These are phyloP conservation scores for Myotis findleyi DNA, from an alignment of 2,797 vertebrate species.

Conservation along the genomic window DNA sequence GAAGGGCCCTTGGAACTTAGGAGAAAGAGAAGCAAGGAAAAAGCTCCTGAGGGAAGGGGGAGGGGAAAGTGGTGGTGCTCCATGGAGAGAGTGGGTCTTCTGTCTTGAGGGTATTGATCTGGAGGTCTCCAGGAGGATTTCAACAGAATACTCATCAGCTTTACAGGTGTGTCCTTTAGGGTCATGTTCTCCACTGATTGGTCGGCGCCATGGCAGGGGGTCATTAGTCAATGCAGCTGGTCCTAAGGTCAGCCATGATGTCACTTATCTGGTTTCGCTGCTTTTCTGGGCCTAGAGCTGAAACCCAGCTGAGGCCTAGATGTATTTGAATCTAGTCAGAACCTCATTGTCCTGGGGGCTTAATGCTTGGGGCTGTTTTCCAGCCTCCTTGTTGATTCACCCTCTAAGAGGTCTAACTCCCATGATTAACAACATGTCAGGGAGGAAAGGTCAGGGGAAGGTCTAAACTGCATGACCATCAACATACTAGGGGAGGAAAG, in stretches of 20 bases:
- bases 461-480: not conserved
- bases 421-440: not conserved
- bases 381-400: not conserved
- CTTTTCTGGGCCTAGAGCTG: not conserved
- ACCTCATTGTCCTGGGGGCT: not conserved
- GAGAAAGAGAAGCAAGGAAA: not conserved
- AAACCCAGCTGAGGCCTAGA: not conserved
- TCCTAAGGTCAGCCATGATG: not conserved
- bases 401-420: not conserved
- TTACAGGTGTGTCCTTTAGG: not conserved
- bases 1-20: not conserved
- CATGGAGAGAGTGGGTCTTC: not conserved
- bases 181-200: not conserved
- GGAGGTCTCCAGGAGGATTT: not conserved
- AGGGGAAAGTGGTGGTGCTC: not conserved
- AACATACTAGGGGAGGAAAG: not conserved
- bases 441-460: not conserved
- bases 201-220: not conserved
- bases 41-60: not conserved
- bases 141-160: not conserved
- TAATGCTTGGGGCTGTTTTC: not conserved
- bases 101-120: not conserved
- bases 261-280: not conserved
- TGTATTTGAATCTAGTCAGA: not conserved
- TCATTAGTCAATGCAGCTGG: not conserved